Conservation (phyloP, 2,797 vertebrate genomes). For the Microctenopoma stevenorrisi region DNA sequence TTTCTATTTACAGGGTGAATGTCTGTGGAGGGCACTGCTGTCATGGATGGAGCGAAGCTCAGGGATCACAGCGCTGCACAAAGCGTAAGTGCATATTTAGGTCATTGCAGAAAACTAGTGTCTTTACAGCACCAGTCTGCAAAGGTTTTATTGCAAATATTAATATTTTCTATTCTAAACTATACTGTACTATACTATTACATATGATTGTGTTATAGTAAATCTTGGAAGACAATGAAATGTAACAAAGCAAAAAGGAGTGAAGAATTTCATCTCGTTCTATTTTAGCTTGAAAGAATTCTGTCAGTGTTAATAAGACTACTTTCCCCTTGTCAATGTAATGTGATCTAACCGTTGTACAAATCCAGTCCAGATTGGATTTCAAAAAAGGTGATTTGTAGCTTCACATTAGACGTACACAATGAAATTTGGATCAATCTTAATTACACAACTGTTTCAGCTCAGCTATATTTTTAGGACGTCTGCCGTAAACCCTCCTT, state of each 20-base stretch:
- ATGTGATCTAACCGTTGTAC: too few relatives aligned
- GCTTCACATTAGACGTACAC: too few relatives aligned
- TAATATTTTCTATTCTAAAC: neutral
- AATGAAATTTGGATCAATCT: too few relatives aligned
- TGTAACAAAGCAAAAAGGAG: neutral
- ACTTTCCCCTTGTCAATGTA: too few relatives aligned
- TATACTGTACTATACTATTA: neutral
- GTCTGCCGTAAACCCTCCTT: too few relatives aligned
- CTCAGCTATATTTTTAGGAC: too few relatives aligned
- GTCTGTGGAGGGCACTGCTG: slow-evolving; percentile 97
- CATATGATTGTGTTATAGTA: neutral
- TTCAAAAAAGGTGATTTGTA: too few relatives aligned
- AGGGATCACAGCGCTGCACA: slow-evolving; percentile 94
- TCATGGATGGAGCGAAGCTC: slow-evolving; percentile 93
- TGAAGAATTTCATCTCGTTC: neutral
- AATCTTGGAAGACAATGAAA: neutral
- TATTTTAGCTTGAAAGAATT: neutral
- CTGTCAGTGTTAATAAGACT: neutral
- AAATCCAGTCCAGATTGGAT: too few relatives aligned
- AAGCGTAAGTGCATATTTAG: slow-evolving; percentile 89
- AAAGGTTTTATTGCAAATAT: neutral
- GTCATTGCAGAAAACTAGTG: neutral
- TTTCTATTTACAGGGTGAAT: slow-evolving; percentile 89
- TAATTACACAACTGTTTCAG: too few relatives aligned
- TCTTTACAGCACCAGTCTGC: neutral